Base-by-base conservation (phyloP, 2,113 vertebrate genomes). In the Sinocyclocheilus grahami region DNA sequence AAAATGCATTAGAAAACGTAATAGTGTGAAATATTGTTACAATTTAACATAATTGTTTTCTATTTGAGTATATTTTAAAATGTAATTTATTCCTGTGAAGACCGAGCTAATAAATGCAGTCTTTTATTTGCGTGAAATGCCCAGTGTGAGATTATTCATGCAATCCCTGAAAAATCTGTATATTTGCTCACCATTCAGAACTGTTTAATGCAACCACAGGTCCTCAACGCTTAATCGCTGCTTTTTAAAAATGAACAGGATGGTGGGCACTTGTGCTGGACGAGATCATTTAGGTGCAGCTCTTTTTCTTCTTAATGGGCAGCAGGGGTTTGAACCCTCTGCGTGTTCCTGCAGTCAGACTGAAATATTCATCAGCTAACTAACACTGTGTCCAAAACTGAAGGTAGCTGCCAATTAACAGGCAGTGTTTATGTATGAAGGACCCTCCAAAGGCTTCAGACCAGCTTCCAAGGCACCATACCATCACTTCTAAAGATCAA, bases 281-380 rank as follows among this genome's bases (percentile, higher is more conserved):
- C 6, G 55, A 80, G 58, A 80, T 62, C 58, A 24, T 42, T 80
- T 62, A 42, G 33, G 18, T 79, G 55, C 53, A 39, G 30, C 37
- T 79, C 33, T 14, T 39, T 80, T 80, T 42, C 55, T 80, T 42
- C 58, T 80, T 63, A 80, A 39, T 42, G 78, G 33, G 20, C 55
- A 37, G 33, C 58, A 42, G 55, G 58, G 78, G 78, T 42, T 80
- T 80, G 78, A 80, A 20, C 76, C 51, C 51, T 12, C 76, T 58
- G 30, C 51, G 22, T 74, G 20, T 74, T 74, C 71, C 71, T 78
- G 77, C 75, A 77, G 27, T 77, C 46, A 60, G 37, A 33, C 18
- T 78, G 77, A 60, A 78, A 78, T 78, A 78, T 78, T 60, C 30
- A 78, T 78, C 77, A 78, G 53, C 71, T 74, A 42, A 42, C 18